Percentiles rank a stretch among this genome's conserved stretches.
phyloP scores from a whole-genome alignment of 2,113 vertebrate genomes.

The Xiphias gladius region DNA sequence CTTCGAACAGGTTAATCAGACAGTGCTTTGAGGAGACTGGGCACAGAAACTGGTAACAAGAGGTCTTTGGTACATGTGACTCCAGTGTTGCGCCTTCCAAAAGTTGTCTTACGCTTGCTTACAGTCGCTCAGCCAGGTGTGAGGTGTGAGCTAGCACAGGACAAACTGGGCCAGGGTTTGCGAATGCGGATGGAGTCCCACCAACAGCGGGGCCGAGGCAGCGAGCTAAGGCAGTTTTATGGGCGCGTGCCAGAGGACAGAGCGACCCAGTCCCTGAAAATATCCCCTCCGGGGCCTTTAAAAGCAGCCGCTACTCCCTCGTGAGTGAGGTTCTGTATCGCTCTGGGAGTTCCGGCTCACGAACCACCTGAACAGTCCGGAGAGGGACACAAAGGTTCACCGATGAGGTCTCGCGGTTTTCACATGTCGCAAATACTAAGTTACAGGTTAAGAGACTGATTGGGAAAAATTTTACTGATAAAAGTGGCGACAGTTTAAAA shows the following conservation, averaged over 20 bases:
- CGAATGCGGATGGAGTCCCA: conserved; percentile 1
- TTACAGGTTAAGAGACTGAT: not conserved
- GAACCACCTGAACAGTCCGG: conserved; percentile 10
- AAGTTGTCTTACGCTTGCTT: not conserved
- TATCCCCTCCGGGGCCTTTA: conserved; percentile 31
- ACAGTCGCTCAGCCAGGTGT: conserved; percentile 14
- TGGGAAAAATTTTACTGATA: not conserved
- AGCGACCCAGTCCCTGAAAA: conserved; percentile 58
- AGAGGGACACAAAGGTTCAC: not conserved
- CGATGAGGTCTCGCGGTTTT: not conserved
- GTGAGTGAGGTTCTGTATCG: conserved; percentile 43
- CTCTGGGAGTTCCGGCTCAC: conserved; percentile 14
- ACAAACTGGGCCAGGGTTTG: conserved; percentile 48
- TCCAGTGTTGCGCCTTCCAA: conserved; percentile 22
- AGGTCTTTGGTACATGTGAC: conserved; percentile 20
- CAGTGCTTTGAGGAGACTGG: not conserved
- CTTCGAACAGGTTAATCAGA: conserved; percentile 10
- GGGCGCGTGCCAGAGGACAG: conserved; percentile 51
- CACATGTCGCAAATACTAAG: not conserved
- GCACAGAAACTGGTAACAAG: conserved; percentile 17
- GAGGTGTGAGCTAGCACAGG: conserved; percentile 7
- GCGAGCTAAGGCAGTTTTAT: conserved; percentile 19
- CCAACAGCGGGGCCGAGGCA: conserved; percentile 34
- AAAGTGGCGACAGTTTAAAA: not conserved
- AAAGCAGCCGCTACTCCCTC: conserved; percentile 16